Evolutionary conservation across 2,113 vertebrate species (phyloP), one percentile per base, ranked within the genome.

Genomic region (Callorhinus ursinus): DNA sequence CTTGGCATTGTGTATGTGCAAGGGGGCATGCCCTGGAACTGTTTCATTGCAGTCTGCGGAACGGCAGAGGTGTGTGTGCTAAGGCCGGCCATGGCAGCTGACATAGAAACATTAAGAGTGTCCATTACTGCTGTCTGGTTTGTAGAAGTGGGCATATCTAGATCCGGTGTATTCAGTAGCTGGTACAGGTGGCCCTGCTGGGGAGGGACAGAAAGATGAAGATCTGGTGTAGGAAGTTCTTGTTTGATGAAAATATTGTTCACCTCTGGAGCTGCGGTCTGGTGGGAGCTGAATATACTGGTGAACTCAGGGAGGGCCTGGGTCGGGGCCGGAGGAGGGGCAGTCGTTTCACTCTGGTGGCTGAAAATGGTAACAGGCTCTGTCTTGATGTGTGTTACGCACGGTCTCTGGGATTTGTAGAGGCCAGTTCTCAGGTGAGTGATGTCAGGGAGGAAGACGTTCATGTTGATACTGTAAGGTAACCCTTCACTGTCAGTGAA

Each of bases 381-480:
- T 3, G 99, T 99, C 99, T 99, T 99, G 98, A 99, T 99, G 57
- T 99, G 99, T 82, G 98, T 97, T 63, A 99, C 98, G 0, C 98
- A 98, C 36, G 99, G 99, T 97, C 99, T 99, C 98, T 99, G 98
- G 2, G 99, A 99, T 98, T 99, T 99, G 98, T 99, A 99, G 92
- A 99, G 98, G 97, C 99, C 99, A 53, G 99, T 99, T 98, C 99
- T 99, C 98, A 99, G 98, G 98, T 99, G 99, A 61, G 99, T 99
- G 94, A 99, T 99, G 79, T 99, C 99, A 0, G 99, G 99, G 51
- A 99, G 99, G 95, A 99, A 99, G 98, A 99, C 99, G 69, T 99
- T 99, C 99, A 99, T 99, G 98, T 99, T 99, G 98, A 99, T 99
- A 95, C 99, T 99, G 98, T 99, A 99, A 65, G 99, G 99, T 93